These are phyloP conservation scores for Tholera decimalis DNA, from an alignment of 2,888 invertebrate genomes.

Conservation along the genomic window DNA sequence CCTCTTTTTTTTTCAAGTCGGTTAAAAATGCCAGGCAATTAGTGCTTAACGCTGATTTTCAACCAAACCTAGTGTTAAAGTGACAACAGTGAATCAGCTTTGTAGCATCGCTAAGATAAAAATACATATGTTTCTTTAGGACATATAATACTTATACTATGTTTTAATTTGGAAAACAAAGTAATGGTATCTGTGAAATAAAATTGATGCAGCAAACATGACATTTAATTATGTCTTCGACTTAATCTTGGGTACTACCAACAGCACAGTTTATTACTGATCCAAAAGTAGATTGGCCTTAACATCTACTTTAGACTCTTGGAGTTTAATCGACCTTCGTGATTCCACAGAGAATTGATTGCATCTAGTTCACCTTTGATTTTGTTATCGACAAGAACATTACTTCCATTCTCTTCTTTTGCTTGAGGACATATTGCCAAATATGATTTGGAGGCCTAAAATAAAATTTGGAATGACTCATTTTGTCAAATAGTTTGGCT, in stretches of 20 bases:
- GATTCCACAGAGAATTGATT: slow-evolving; percentile 14
- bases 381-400: slow-evolving; percentile 13
- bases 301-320: slow-evolving; percentile 20
- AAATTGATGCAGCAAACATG: too few relatives aligned
- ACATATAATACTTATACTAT: too few relatives aligned
- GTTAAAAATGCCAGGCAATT: too few relatives aligned
- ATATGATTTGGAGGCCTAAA: background rate
- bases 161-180: too few relatives aligned
- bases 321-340: slow-evolving; percentile 40
- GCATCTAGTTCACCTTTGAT: slow-evolving; percentile 59
- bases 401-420: slow-evolving; percentile 44
- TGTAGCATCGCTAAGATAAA: too few relatives aligned
- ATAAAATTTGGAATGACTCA: background rate
- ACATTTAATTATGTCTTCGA: background rate
- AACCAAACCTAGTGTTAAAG: too few relatives aligned
- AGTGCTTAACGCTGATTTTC: too few relatives aligned
- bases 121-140: too few relatives aligned
- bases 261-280: slow-evolving; percentile 6
- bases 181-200: too few relatives aligned
- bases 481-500: background rate
- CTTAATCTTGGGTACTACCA: background rate
- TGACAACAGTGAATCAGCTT: too few relatives aligned
- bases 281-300: slow-evolving; percentile 35
- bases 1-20: too few relatives aligned
- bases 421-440: slow-evolving; percentile 5